These are phyloP conservation scores for Malacosoma neustria DNA, from an alignment of 2,888 invertebrate genomes.

Conservation along the genomic window DNA sequence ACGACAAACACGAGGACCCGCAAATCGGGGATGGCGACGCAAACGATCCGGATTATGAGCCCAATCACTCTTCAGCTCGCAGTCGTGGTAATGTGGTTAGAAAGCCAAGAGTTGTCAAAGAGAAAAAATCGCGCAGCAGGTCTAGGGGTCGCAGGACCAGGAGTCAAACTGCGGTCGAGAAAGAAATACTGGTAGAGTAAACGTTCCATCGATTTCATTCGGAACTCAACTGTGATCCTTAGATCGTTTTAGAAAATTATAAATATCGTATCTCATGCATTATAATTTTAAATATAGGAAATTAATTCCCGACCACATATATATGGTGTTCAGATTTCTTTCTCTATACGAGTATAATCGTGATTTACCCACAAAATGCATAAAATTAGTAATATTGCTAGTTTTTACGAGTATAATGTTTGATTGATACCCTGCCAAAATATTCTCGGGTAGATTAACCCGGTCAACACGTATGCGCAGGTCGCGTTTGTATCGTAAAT, in stretches of 20 bases:
- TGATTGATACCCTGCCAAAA: neutral
- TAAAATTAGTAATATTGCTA: neutral
- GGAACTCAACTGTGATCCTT: slow-evolving; percentile 50
- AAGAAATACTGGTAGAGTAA: slow-evolving; percentile 47
- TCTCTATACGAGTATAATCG: too few relatives aligned
- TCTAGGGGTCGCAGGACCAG: slow-evolving; percentile 59
- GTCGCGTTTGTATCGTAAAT: neutral
- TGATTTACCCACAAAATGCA: neutral
- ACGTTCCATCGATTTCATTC: slow-evolving; percentile 15
- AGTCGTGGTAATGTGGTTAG: slow-evolving; percentile 51
- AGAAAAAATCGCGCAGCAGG: slow-evolving; percentile 49
- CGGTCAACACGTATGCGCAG: neutral
- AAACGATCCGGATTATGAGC: slow-evolving; percentile 50
- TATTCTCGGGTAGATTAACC: neutral
- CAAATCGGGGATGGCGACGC: slow-evolving; percentile 31
- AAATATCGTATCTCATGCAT: too few relatives aligned
- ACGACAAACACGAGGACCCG: slow-evolving; percentile 22
- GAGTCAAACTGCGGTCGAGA: slow-evolving; percentile 48
- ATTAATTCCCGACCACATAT: too few relatives aligned
- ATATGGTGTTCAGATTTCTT: too few relatives aligned
- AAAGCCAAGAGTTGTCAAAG: slow-evolving; percentile 49
- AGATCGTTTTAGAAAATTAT: slow-evolving; percentile 34
- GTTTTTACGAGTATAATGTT: neutral
- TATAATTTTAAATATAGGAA: too few relatives aligned
- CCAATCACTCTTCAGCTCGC: slow-evolving; percentile 41